phyloP scores from a whole-genome alignment of 2,797 vertebrate genomes.

The Clarias platycephalus region DNA sequence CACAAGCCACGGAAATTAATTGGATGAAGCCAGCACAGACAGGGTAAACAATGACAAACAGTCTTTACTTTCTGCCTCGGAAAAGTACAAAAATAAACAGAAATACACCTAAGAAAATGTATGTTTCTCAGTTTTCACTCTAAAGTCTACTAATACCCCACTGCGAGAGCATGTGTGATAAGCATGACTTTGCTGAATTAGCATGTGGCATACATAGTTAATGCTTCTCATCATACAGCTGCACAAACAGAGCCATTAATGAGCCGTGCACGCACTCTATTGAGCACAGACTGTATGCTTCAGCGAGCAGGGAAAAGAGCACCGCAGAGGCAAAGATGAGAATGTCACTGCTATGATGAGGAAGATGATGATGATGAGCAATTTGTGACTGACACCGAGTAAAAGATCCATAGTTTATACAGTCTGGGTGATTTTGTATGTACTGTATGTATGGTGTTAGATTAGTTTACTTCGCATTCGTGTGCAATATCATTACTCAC shows the following conservation, averaged over 20 bases:
- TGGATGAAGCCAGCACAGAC: neutral
- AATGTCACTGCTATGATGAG: slow-evolving; percentile 27
- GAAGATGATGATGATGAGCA: neutral
- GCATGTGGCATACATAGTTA: slow-evolving; percentile 28
- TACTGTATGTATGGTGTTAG: slow-evolving; percentile 12
- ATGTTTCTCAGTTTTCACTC: slow-evolving; percentile 17
- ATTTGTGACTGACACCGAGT: slow-evolving; percentile 34
- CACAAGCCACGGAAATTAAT: slow-evolving; percentile 11
- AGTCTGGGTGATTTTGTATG: no score
- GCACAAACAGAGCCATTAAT: slow-evolving; percentile 47
- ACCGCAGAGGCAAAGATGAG: neutral
- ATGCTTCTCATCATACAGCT: slow-evolving; percentile 39
- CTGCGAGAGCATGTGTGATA: slow-evolving; percentile 7
- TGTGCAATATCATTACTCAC: slow-evolving; percentile 72
- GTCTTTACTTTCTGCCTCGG: neutral
- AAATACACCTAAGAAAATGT: slow-evolving; percentile 6
- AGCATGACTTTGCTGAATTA: slow-evolving; percentile 29
- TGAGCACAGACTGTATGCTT: slow-evolving; percentile 27
- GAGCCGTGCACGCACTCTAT: slow-evolving; percentile 41
- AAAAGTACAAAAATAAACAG: slow-evolving; percentile 13
- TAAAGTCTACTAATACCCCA: neutral
- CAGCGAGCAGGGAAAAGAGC: slow-evolving; percentile 18
- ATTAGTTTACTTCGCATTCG: slow-evolving; percentile 36
- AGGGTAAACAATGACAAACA: neutral
- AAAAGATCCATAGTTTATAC: slow-evolving; percentile 35